These are phyloP conservation scores for Origma solitaria DNA, from an alignment of 2,113 vertebrate genomes.

Conservation along the genomic window DNA sequence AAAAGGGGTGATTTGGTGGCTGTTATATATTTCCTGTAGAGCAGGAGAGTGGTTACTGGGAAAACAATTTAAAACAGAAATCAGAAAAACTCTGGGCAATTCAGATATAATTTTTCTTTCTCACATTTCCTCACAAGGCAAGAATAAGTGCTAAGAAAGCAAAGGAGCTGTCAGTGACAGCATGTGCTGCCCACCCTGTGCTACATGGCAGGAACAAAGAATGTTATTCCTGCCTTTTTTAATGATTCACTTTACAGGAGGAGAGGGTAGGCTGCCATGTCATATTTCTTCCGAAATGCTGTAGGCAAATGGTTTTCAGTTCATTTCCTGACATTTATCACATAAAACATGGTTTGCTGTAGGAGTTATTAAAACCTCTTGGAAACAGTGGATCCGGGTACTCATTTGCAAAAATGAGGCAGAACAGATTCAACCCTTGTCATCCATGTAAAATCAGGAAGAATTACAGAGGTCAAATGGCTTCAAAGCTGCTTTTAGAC, in stretches of 20 bases:
- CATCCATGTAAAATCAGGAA: not conserved
- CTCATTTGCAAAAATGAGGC: not conserved
- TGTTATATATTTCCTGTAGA: not conserved
- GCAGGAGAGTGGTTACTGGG: not conserved
- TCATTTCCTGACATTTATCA: constrained; percentile 16
- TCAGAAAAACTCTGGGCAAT: not conserved
- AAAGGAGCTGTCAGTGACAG: constrained; percentile 12
- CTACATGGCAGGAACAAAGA: constrained; percentile 20
- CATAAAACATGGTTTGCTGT: not conserved
- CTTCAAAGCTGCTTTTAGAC: not conserved
- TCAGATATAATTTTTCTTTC: not conserved
- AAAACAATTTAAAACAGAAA: not conserved
- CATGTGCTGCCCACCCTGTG: not conserved
- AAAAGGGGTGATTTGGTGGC: not conserved
- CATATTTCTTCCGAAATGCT: not conserved
- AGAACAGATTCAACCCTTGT: not conserved
- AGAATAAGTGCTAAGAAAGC: not conserved
- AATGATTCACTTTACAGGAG: not conserved
- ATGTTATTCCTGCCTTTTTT: not conserved
- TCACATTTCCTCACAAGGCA: not conserved
- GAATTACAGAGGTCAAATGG: not conserved
- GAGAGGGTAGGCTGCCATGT: not conserved
- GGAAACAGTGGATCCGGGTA: not conserved
- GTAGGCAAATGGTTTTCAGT: not conserved
- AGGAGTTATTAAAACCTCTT: not conserved